Evolutionary conservation across 2,797 vertebrate species (phyloP).

Genomic region (Lateolabrax maculatus): DNA sequence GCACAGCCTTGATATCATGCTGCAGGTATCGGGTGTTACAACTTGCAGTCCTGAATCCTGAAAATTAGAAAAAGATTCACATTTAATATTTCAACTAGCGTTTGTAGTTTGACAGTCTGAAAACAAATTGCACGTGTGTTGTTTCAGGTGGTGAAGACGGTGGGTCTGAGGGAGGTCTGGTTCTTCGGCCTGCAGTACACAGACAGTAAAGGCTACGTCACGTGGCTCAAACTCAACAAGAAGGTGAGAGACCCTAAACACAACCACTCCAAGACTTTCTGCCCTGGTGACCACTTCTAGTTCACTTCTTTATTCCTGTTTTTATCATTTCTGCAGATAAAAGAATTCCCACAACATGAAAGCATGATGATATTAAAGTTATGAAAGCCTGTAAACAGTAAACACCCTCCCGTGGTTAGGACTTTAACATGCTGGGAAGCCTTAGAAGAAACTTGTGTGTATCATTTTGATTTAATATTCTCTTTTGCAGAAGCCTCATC

Average conservation of each 20-base stretch:
- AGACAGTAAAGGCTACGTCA: conserved; percentile 97
- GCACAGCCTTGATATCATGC: background rate
- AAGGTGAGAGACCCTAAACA: conserved; percentile 86
- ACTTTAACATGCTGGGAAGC: background rate
- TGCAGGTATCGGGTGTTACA: background rate
- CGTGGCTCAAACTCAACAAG: conserved; percentile 98
- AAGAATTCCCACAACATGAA: background rate
- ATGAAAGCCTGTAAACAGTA: background rate
- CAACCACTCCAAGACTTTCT: background rate
- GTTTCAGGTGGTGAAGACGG: conserved; percentile 96
- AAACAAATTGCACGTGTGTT: too few relatives aligned
- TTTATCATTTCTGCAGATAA: background rate
- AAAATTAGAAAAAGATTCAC: too few relatives aligned
- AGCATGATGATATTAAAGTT: background rate
- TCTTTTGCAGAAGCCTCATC: background rate
- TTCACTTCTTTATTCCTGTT: background rate
- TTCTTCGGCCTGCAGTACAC: conserved; percentile 98
- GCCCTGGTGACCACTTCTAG: background rate
- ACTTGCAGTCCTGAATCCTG: background rate
- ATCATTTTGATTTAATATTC: too few relatives aligned
- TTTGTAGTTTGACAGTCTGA: too few relatives aligned
- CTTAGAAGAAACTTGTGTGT: background rate
- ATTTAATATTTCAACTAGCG: background rate
- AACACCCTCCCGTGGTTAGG: background rate
- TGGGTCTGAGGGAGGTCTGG: conserved; percentile 97